Evolutionary conservation across 2,888 invertebrate genomes (phyloP).

Genomic region (Andrena hattorfiana): DNA sequence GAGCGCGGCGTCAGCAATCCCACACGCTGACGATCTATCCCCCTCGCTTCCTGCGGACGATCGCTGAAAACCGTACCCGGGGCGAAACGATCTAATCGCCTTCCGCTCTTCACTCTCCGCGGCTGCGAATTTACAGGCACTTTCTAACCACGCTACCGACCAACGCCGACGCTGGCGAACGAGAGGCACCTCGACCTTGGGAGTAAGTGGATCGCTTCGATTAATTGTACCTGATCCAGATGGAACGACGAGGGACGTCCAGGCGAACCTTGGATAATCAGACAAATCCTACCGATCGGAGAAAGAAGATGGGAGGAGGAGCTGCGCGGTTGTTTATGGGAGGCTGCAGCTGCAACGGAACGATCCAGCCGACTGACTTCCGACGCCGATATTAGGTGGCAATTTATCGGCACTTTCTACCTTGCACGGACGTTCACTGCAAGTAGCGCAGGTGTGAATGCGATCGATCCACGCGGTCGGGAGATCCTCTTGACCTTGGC

Average conservation of each 20-base stretch:
- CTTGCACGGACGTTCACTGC: conserved; percentile 43
- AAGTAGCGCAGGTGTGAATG: conserved; percentile 53
- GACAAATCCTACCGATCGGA: neutral
- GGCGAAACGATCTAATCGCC: conserved; percentile 73
- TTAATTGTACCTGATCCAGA: conserved; percentile 38
- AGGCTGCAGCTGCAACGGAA: conserved; percentile 1
- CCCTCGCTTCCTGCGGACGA: conserved; percentile 62
- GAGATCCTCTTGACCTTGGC: conserved; percentile 66
- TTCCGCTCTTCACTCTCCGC: conserved; percentile 68
- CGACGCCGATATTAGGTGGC: conserved; percentile 56
- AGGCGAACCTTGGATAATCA: conserved; percentile 8
- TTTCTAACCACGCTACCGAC: conserved; percentile 37
- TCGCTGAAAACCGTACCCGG: conserved; percentile 55
- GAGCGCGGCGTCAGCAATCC: conserved; percentile 43
- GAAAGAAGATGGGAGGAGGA: neutral
- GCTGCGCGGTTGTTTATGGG: neutral
- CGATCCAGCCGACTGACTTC: conserved; percentile 33
- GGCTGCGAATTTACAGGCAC: conserved; percentile 64
- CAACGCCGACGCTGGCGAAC: conserved; percentile 21
- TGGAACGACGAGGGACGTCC: conserved; percentile 10
- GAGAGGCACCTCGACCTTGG: conserved; percentile 40
- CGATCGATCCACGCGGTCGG: conserved; percentile 29
- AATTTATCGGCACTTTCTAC: conserved; percentile 65
- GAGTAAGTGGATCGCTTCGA: conserved; percentile 19
- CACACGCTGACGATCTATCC: conserved; percentile 55